Percentiles rank a stretch among this genome's conserved stretches.
Conservation (phyloP, 2,113 vertebrate species). For the Gasterosteus nipponicus region DNA sequence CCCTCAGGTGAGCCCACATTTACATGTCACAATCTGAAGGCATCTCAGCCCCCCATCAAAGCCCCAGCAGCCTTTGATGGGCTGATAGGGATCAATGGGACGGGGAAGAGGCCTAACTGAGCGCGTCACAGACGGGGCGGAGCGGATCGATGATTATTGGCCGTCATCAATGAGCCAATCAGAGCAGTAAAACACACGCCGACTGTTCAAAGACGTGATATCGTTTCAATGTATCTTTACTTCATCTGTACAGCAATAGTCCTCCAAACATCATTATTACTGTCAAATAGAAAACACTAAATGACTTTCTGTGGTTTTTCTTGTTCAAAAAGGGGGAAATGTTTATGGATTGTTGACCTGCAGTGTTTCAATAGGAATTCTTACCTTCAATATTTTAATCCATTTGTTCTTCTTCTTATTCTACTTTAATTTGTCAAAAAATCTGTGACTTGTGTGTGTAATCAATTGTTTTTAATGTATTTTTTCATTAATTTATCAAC, state of each 20-base stretch:
- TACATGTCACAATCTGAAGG: neutral
- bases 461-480: too few relatives aligned
- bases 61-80: constrained; percentile 74
- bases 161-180: constrained; percentile 43
- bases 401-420: too few relatives aligned
- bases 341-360: too few relatives aligned
- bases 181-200: too few relatives aligned
- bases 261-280: too few relatives aligned
- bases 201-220: too few relatives aligned
- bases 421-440: neutral
- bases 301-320: too few relatives aligned
- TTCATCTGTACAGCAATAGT: constrained; percentile 46
- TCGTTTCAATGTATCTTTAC: neutral
- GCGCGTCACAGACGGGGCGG: constrained; percentile 71
- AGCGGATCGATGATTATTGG: constrained; percentile 71
- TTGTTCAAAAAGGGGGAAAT: too few relatives aligned
- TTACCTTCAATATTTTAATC: too few relatives aligned
- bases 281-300: too few relatives aligned
- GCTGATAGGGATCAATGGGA: constrained; percentile 77
- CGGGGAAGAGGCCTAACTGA: constrained; percentile 72
- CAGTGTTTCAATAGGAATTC: too few relatives aligned
- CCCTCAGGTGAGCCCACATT: neutral
- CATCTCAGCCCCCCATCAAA: constrained; percentile 68
- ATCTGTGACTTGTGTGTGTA: too few relatives aligned
- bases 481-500: neutral